Conservation (phyloP, 2,797 vertebrate species). For the Fratercula arctica region DNA sequence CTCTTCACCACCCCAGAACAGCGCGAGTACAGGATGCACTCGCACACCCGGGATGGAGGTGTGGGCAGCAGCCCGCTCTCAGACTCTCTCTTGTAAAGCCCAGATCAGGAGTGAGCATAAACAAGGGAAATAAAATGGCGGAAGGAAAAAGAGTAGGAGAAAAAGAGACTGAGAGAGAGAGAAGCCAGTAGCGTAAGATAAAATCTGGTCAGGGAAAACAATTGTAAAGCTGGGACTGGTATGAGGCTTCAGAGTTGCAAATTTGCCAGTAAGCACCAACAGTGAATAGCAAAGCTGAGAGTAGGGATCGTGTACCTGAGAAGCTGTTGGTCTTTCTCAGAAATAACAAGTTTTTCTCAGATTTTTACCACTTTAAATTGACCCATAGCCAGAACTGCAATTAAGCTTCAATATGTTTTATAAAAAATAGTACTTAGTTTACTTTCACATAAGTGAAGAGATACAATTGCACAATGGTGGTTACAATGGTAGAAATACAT, state of each 20-base stretch:
- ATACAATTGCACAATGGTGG: slow-evolving; percentile 81
- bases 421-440: slow-evolving; percentile 89
- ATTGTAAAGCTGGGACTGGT: background rate
- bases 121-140: background rate
- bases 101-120: background rate
- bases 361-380: slow-evolving; percentile 23
- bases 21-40: fast-evolving
- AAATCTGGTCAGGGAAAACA: background rate
- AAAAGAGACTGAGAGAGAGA: background rate
- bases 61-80: fast-evolving
- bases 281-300: background rate
- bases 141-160: background rate
- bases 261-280: background rate
- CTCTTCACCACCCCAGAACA: background rate
- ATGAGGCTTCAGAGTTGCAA: background rate
- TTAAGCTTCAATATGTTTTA: slow-evolving; percentile 78
- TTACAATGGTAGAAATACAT: slow-evolving; percentile 83
- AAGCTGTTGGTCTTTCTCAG: background rate
- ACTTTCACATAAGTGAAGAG: slow-evolving; percentile 85
- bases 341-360: background rate
- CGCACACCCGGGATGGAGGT: fast-evolving
- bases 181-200: background rate
- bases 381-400: slow-evolving; percentile 52
- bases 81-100: background rate
- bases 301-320: background rate